phyloP scores from a whole-genome alignment of 1,140 invertebrate species.

The Stenopsyche tienmushanensis region DNA sequence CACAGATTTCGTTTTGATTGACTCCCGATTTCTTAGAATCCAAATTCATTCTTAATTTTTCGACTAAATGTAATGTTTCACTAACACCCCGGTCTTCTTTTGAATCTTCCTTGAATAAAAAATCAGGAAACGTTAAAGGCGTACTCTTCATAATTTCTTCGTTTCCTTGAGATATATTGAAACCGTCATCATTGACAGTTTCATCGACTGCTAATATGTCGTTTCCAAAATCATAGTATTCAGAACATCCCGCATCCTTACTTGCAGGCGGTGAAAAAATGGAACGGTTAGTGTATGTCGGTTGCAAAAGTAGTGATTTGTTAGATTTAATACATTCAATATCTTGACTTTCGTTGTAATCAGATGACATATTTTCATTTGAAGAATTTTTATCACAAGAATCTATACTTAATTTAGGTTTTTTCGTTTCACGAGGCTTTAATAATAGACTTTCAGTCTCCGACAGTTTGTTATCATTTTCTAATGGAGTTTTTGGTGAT shows the following conservation, averaged over 20 bases:
- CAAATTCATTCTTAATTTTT: conserved; percentile 67
- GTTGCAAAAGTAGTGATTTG: conserved; percentile 28
- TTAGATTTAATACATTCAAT: conserved; percentile 29
- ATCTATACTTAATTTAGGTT: conserved; percentile 52
- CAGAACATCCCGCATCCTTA: conserved; percentile 62
- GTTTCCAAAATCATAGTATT: conserved; percentile 67
- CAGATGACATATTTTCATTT: conserved; percentile 31
- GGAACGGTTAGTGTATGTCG: conserved; percentile 57
- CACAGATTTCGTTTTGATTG: conserved; percentile 31
- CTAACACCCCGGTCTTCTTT: conserved; percentile 64
- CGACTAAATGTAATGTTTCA: conserved; percentile 76
- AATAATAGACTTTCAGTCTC: conserved; percentile 37
- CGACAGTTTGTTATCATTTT: conserved; percentile 46
- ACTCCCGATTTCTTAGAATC: conserved; percentile 38
- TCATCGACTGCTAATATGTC: conserved; percentile 65
- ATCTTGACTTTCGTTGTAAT: conserved; percentile 30
- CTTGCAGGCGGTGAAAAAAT: conserved; percentile 68
- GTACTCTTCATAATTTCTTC: conserved; percentile 59
- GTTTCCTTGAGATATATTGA: conserved; percentile 61
- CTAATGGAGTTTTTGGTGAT: conserved; percentile 51
- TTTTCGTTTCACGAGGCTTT: too few relatives aligned
- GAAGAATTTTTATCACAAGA: conserved; percentile 44
- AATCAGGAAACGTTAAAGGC: conserved; percentile 65
- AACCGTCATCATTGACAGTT: conserved; percentile 62
- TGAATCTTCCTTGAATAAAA: conserved; percentile 75